Base-by-base conservation (phyloP, 2,888 invertebrate genomes). In the Deilephila elpenor region DNA sequence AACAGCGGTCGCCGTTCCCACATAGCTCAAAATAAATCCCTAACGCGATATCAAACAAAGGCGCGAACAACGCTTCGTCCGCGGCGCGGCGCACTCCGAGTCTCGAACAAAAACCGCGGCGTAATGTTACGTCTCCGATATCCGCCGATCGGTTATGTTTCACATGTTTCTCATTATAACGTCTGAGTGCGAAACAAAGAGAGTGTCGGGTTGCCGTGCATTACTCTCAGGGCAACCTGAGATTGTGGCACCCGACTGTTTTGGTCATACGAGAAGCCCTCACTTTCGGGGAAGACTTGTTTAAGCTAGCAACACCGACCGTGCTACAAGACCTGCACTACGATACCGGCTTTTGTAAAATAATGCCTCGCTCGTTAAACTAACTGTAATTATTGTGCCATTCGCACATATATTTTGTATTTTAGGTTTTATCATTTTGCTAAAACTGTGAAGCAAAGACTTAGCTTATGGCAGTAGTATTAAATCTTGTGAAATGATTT, bases 151-250 rank as follows among this genome's bases (percentile, higher is more conserved):
- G 92, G 90, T 92, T 90, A 88, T 89, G 86, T 91, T 92, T 91
- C 93, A 90, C 91, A 91, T 92, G 92, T 89, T 92, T 92, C 93
- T 93, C 93, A 93, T 93, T 93, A 93, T 91, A 89, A 84, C 91
- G 92, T 92, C 91, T 92, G 90, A 82, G 87, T 86, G 86, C 87
- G 92, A 92, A 93, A 93, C 93, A 93, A 93, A 93, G 93, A 86
- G 86, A 78, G 90, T 84, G 77, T 93, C 91, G 83, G 79, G 87
- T 93, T 91, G 80, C 91, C 81, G 80, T 89, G 87, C 89, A 90
- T 89, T 89, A 88, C 90, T 89, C 88, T 88, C 85, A 83, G 84
- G 83, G 88, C 86, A 87, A 88, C 85, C 82, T 76, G 89, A 88
- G 86, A 79, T 76, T 78, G 80, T 78, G 78, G 81, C 82, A 81